Evolutionary conservation across 1,140 invertebrate genomes (phyloP).

Genomic region (Lutraria rhynchaena): DNA sequence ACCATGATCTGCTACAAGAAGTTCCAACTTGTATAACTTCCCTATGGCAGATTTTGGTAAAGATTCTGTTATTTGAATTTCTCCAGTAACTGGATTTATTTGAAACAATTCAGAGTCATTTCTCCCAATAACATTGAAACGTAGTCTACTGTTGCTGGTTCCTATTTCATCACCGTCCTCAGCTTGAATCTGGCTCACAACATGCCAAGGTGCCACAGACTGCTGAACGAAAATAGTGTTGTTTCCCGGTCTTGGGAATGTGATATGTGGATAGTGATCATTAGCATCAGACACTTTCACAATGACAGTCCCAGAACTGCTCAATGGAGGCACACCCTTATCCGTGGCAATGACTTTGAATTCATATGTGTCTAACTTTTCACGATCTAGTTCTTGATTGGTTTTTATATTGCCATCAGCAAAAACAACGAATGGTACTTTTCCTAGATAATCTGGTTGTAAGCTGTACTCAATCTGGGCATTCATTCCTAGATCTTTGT

Average conservation of each 20-base stretch:
- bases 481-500: slow-evolving; percentile 50
- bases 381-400: slow-evolving; percentile 87
- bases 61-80: slow-evolving; percentile 47
- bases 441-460: slow-evolving; percentile 28
- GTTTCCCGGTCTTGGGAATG: slow-evolving; percentile 41
- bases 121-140: slow-evolving; percentile 14
- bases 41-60: neutral
- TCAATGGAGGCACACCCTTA: slow-evolving; percentile 52
- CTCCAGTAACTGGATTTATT: slow-evolving; percentile 54
- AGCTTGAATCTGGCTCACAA: slow-evolving; percentile 24
- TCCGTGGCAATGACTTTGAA: slow-evolving; percentile 86
- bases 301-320: slow-evolving; percentile 88
- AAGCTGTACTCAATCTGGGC: slow-evolving; percentile 48
- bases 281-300: slow-evolving; percentile 86
- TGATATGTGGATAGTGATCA: slow-evolving; percentile 49
- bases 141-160: slow-evolving; percentile 41
- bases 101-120: slow-evolving; percentile 52
- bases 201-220: slow-evolving; percentile 20
- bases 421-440: slow-evolving; percentile 56
- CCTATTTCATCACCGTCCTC: slow-evolving; percentile 45
- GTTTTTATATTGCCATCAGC: slow-evolving; percentile 53
- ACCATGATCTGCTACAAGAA: slow-evolving; percentile 49
- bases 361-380: slow-evolving; percentile 88
- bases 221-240: slow-evolving; percentile 24
- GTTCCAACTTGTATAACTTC: slow-evolving; percentile 32